These are phyloP conservation scores for Tenualosa ilisha DNA, from an alignment of 2,797 vertebrate genomes.

Conservation along the genomic window DNA sequence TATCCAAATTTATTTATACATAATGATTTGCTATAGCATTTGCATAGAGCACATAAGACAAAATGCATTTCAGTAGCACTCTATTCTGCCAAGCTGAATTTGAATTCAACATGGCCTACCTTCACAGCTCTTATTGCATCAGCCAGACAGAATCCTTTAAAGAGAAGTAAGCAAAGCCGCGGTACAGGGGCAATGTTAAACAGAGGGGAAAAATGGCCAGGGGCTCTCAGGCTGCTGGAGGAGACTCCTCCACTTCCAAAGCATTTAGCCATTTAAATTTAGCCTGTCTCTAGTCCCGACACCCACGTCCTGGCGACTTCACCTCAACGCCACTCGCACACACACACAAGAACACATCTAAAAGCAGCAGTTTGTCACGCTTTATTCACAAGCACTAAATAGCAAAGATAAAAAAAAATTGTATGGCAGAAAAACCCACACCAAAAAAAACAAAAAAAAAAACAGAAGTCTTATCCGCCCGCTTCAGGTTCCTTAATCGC, in stretches of 20 bases:
- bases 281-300: conserved; percentile 34
- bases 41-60: neutral
- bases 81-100: neutral
- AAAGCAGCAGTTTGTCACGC: conserved; percentile 19
- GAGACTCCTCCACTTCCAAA: conserved; percentile 22
- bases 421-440: neutral
- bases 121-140: neutral
- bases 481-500: conserved; percentile 53
- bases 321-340: conserved; percentile 19
- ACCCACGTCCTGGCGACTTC: conserved; percentile 41
- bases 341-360: neutral
- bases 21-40: neutral
- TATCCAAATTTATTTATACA: neutral
- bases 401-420: conserved; percentile 31
- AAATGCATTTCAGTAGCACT: neutral
- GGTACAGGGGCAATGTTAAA: neutral
- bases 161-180: neutral
- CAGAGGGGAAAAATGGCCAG: neutral
- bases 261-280: conserved; percentile 55
- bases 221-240: conserved; percentile 17
- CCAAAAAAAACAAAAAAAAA: too few relatives aligned
- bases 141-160: conserved; percentile 15
- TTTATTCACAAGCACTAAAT: conserved; percentile 20
- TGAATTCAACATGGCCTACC: neutral
- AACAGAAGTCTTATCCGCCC: conserved; percentile 44